A percentile compares a stretch with the other conserved stretches of the same genome.
These are phyloP conservation scores for Thaumatotibia leucotreta DNA, from an alignment of 1,140 invertebrate species.

Conservation along the genomic window DNA sequence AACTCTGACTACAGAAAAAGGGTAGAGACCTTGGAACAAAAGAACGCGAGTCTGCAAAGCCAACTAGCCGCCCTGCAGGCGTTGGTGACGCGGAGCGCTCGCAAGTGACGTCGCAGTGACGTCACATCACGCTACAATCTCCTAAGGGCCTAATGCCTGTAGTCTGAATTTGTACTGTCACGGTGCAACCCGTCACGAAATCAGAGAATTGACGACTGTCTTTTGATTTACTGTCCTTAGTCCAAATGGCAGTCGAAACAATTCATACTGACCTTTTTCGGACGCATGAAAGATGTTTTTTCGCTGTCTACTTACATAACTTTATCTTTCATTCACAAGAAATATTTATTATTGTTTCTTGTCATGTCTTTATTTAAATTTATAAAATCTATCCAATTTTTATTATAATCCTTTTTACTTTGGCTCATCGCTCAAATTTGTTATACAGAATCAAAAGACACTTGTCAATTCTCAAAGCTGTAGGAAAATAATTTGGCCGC, in stretches of 20 bases:
- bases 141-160: background rate
- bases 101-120: conserved; percentile 60
- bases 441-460: background rate
- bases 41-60: conserved; percentile 84
- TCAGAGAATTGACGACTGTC: background rate
- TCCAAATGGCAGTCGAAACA: background rate
- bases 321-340: too few relatives aligned
- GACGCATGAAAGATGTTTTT: background rate
- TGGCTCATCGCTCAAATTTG: background rate
- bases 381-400: background rate
- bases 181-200: background rate
- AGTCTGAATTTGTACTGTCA: background rate
- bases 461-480: background rate
- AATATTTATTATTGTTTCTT: too few relatives aligned
- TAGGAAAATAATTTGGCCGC: background rate
- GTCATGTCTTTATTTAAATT: background rate
- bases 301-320: background rate
- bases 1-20: conserved; percentile 87
- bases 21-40: conserved; percentile 83
- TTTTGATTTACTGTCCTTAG: background rate
- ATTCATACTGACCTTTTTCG: background rate
- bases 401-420: background rate
- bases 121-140: conserved; percentile 27
- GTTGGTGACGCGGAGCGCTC: conserved; percentile 56
- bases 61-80: conserved; percentile 89